Evolutionary conservation across 2,797 vertebrate genomes (phyloP), one percentile per base, ranked within the genome.

Genomic region (Muraenolepis orangiensis): DNA sequence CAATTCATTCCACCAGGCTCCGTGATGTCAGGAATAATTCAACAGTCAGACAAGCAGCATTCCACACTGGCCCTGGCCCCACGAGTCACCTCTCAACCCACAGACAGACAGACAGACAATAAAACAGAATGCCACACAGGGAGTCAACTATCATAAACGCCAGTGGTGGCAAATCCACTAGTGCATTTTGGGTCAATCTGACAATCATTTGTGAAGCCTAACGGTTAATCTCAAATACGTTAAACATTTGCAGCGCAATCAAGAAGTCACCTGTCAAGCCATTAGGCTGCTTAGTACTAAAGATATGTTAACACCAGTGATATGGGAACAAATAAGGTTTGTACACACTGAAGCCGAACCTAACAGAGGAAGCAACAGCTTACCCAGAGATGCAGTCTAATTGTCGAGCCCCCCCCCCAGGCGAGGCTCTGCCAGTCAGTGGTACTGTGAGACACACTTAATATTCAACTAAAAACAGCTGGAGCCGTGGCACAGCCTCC

Each of bases 11-110:
- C 90, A 86, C 32, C 46, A 34, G 79, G 88, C 90, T 90, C 82
- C 81, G 69, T 85, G 79, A 87, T 90, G 90, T 93, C 93, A 92
- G 71, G 76, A 87, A 89, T 91, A 92, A 93, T 92, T 93, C 90
- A 92, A 75, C 78, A 88, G 91, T 91, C 83, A 83, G 86, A 87
- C 87, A 84, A 87, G 88, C 83, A 80, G 75, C 91, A 93, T 93
- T 93, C 92, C 89, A 90, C 72, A 29, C 75, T 73, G 89, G 80
- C 91, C 87, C 91, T 91, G 90, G 91, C 89, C 90, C 91, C 82
- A 86, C 86, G 77, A 76, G 80, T 81, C 80, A 79, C 82, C 66
- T 80, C 31, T 57, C 7, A 70, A 86, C 61, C 73, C 66, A 81
- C 86, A 51, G 46, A 51, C 18, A 61, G 57, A 13, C 7, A 10